These are phyloP conservation scores for Darevskia mixta DNA, from an alignment of 2,797 vertebrate species.

Conservation along the genomic window DNA sequence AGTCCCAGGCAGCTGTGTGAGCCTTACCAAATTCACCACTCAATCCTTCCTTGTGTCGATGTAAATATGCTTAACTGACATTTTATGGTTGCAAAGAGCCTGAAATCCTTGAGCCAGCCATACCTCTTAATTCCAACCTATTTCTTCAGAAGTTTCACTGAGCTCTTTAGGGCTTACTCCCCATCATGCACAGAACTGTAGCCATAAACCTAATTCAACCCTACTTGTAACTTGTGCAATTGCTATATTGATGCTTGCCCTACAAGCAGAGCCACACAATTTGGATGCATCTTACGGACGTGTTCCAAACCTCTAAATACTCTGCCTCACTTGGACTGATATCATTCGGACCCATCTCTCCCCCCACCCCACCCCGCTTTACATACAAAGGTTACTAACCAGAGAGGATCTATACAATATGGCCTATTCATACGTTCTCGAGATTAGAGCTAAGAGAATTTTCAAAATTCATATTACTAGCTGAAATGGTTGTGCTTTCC, in stretches of 20 bases:
- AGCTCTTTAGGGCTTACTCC: not conserved
- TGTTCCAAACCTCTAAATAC: not conserved
- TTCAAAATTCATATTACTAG: not conserved
- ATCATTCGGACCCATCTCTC: not conserved
- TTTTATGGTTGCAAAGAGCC: conserved; percentile 23
- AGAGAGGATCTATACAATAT: not conserved
- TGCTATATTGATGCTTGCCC: not conserved
- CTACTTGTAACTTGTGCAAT: not conserved
- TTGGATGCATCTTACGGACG: not conserved
- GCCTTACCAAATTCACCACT: conserved; percentile 39
- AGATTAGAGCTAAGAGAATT: not conserved
- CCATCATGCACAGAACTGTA: not conserved
- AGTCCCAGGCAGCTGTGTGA: conserved; percentile 1
- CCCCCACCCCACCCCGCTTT: not conserved
- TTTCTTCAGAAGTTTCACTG: not conserved
- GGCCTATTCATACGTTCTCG: not conserved
- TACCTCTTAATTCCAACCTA: not conserved
- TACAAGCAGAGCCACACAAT: not conserved
- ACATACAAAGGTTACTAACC: not conserved
- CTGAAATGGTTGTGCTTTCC: not conserved
- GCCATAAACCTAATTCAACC: not conserved
- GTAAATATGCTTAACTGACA: not conserved
- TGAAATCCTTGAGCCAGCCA: not conserved
- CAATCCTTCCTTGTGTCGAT: conserved; percentile 36
- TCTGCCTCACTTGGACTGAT: not conserved